phyloP scores from a whole-genome alignment of 2,113 vertebrate species.

The Daboia siamensis region DNA sequence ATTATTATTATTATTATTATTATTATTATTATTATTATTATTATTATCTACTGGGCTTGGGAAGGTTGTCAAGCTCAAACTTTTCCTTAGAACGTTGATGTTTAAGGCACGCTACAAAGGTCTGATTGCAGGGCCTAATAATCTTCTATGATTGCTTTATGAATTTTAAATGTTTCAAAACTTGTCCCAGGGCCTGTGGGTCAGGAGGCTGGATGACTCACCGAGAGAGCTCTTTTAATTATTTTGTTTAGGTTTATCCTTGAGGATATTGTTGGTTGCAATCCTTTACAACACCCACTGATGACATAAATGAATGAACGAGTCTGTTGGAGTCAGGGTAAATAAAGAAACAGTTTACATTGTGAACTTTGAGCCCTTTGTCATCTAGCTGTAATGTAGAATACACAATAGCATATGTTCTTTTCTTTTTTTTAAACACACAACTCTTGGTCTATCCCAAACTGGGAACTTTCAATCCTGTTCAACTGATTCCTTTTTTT shows the following conservation, averaged over 20 bases:
- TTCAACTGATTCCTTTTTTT: neutral
- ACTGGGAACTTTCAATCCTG: neutral
- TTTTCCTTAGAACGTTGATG: neutral
- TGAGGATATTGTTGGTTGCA: neutral
- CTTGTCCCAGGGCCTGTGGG: neutral
- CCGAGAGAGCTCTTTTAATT: neutral
- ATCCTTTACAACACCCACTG: neutral
- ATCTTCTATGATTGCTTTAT: neutral
- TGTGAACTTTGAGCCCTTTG: no score
- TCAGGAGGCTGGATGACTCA: neutral
- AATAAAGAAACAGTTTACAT: neutral
- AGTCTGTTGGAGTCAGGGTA: neutral
- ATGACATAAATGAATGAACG: neutral
- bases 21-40: no score
- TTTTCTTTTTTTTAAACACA: neutral
- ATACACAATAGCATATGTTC: neutral
- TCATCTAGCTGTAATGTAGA: neutral
- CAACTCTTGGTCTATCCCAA: neutral
- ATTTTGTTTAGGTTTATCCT: neutral
- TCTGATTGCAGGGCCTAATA: neutral
- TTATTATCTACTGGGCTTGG: neutral
- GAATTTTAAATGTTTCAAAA: neutral
- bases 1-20: no score
- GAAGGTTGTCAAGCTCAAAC: neutral
- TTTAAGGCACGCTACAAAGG: neutral